Evolutionary conservation across 2,888 invertebrate genomes (phyloP).

Genomic region (Octonoba sinensis): DNA sequence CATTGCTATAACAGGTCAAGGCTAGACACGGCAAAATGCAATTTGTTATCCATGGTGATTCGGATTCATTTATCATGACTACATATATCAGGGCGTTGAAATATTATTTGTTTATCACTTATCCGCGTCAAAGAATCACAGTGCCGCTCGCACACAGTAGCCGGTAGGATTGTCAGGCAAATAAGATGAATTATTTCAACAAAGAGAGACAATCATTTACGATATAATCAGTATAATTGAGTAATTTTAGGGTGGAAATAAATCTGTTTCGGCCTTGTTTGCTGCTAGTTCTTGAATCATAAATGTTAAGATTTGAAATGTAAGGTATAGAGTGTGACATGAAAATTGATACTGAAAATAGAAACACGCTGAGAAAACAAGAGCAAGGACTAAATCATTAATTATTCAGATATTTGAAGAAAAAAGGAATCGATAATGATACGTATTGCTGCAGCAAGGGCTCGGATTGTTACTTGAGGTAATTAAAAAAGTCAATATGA

Average conservation of each 20-base stretch:
- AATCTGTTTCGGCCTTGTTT: slow-evolving; percentile 9
- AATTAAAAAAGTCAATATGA: too few relatives aligned
- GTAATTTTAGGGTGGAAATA: slow-evolving; percentile 47
- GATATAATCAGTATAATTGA: slow-evolving; percentile 46
- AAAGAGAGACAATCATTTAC: slow-evolving; percentile 46
- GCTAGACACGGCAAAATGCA: slow-evolving; percentile 46
- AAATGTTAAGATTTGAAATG: too few relatives aligned
- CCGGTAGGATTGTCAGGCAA: slow-evolving; percentile 30
- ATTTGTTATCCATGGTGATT: slow-evolving; percentile 47
- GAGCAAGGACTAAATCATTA: not conserved
- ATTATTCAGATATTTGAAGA: too few relatives aligned
- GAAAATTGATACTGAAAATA: too few relatives aligned
- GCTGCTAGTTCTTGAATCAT: too few relatives aligned
- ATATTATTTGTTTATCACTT: slow-evolving; percentile 55
- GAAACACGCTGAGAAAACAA: not conserved
- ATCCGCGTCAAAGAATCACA: slow-evolving; percentile 34
- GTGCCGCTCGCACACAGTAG: slow-evolving; percentile 6
- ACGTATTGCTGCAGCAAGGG: too few relatives aligned
- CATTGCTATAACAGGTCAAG: slow-evolving; percentile 39
- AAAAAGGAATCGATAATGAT: too few relatives aligned
- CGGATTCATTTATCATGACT: slow-evolving; percentile 36
- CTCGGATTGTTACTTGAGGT: too few relatives aligned
- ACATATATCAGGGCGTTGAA: slow-evolving; percentile 32
- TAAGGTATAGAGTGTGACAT: too few relatives aligned
- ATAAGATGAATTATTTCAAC: slow-evolving; percentile 48